Evolutionary conservation across 2,797 vertebrate species (phyloP), one percentile per base, ranked within the genome.

Genomic region (Scolopax bukidnonensis): DNA sequence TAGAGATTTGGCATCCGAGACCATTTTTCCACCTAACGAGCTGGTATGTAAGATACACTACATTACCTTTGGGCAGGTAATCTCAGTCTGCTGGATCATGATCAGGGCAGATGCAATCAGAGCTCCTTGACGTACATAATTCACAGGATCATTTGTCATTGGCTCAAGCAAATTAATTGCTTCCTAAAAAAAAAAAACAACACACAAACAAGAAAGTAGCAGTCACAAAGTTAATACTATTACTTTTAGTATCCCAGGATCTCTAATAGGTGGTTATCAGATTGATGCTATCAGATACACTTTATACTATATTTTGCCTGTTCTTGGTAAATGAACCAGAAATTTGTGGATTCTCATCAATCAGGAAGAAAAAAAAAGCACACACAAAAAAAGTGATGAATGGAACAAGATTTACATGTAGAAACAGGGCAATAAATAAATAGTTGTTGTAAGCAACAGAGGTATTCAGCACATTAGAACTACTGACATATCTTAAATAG

Each of bases 101-200:
- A 99, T 99, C 92, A 99, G 99, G 63, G 99, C 99, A 7, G 99
- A 99, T 36, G 99, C 98, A 89, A 99, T 99, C 86, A 99, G 98
- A 38, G 99, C 99, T 21, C 99, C 99, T 94, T 99, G 99, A 95
- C 99, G 98, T 78, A 99, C 99, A 1, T 99, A 99, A 97, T 99
- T 99, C 80, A 99, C 99, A 1, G 99, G 99, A 96, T 99, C 99
- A 6, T 99, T 99, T 95, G 99, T 99, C 99, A 99, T 99, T 40
- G 99, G 99, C 95, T 99, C 99, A 93, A 99, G 97, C 93, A 99
- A 98, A 98, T 99, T 99, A 97, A 99, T 99, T 63, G 99, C 99
- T 98, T 99, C 99, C 99, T 99, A 96, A 96, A 94, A 93, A 36
- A 36, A 36, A 36, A 57, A 89, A 81, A 11, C 17, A 16, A 11